These are phyloP conservation scores for Clostera curtula DNA, from an alignment of 2,888 invertebrate species.

Conservation along the genomic window DNA sequence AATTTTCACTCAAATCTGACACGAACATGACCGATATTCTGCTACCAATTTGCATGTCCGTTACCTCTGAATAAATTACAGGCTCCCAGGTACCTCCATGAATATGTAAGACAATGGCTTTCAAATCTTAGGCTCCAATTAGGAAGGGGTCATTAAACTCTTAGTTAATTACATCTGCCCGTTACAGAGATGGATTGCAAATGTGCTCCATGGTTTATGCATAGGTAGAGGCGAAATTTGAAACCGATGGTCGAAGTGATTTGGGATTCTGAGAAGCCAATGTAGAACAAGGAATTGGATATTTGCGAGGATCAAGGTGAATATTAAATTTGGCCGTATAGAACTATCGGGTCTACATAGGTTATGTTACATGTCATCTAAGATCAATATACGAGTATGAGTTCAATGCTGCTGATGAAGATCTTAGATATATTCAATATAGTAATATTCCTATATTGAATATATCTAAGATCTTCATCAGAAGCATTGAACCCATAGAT, in stretches of 20 bases:
- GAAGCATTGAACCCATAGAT: too few species aligned
- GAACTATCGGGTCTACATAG: too few species aligned
- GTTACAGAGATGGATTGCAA: conserved; percentile 37
- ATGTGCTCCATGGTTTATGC: conserved; percentile 24
- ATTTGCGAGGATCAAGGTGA: too few species aligned
- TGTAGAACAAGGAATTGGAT: too few species aligned
- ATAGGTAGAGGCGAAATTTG: conserved; percentile 20
- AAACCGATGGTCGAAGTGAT: conserved; percentile 10
- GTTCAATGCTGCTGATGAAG: too few species aligned
- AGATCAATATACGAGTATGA: too few species aligned
- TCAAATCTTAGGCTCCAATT: conserved; percentile 71
- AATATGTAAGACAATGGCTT: conserved; percentile 73
- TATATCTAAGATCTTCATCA: too few species aligned
- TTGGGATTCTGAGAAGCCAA: too few species aligned
- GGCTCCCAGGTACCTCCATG: conserved; percentile 59
- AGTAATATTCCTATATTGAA: too few species aligned
- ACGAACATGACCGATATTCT: conserved; percentile 72
- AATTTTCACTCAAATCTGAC: conserved; percentile 71
- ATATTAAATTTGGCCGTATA: too few species aligned
- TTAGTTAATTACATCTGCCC: conserved; percentile 55
- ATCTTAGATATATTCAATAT: too few species aligned
- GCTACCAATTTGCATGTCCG: conserved; percentile 70
- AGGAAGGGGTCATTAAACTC: conserved; percentile 61
- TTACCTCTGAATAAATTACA: conserved; percentile 68
- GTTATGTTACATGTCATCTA: too few species aligned